A percentile compares a stretch with the other conserved stretches of the same genome.
These are phyloP conservation scores for Phyllostomus discolor DNA, from an alignment of 2,113 vertebrate species.

Conservation along the genomic window DNA sequence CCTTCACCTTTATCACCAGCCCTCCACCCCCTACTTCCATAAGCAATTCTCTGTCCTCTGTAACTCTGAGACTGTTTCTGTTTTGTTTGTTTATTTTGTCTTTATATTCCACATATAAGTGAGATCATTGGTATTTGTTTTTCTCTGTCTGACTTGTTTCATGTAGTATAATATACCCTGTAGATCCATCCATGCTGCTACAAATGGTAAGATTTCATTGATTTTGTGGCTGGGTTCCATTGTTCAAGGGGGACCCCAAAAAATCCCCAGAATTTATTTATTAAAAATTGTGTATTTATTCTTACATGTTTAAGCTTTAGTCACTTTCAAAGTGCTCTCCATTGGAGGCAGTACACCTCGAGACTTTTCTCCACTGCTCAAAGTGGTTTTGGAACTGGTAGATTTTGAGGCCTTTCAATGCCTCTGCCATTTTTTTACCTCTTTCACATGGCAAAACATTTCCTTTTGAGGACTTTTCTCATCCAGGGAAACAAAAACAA, in stretches of 20 bases:
- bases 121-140: background rate
- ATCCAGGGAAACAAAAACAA: no score
- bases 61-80: background rate
- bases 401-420: no score
- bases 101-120: background rate
- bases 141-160: background rate
- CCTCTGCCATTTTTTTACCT: no score
- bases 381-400: no score
- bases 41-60: background rate
- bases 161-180: background rate
- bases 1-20: background rate
- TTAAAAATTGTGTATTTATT: no score
- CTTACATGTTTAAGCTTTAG: no score
- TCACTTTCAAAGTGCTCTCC: no score
- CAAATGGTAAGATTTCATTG: background rate
- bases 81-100: background rate
- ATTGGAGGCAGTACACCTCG: no score
- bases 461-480: no score
- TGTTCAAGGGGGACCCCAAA: background rate
- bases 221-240: background rate
- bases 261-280: no score
- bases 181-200: background rate
- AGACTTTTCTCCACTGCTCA: no score
- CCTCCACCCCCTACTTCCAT: background rate
- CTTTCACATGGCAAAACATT: no score